Evolutionary conservation across 2,888 invertebrate species (phyloP).

Genomic region (Theristus sp.): DNA sequence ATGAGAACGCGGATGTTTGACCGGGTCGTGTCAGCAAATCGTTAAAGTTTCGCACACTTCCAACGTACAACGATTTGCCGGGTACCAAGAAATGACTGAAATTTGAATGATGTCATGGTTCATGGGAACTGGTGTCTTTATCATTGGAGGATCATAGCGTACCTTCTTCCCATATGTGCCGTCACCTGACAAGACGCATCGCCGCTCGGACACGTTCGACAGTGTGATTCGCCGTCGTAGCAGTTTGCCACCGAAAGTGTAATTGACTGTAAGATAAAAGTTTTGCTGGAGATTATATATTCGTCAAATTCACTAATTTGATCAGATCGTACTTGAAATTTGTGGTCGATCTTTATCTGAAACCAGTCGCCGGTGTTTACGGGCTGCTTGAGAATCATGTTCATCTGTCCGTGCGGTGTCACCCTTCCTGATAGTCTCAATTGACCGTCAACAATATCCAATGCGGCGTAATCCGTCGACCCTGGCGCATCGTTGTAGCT

Average conservation of each 20-base stretch:
- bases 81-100: constrained; percentile 68
- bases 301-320: neutral
- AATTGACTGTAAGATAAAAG: constrained; percentile 4
- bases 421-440: constrained; percentile 58
- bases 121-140: neutral
- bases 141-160: too few species aligned
- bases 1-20: constrained; percentile 73
- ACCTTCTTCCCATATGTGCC: constrained; percentile 3
- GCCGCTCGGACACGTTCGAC: constrained; percentile 2
- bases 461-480: constrained; percentile 67
- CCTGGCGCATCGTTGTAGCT: constrained; percentile 66
- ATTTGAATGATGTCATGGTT: constrained; percentile 29
- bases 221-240: neutral
- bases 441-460: constrained; percentile 64
- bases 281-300: neutral
- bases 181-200: constrained; percentile 1
- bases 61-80: constrained; percentile 62
- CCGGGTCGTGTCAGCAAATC: constrained; percentile 69
- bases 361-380: neutral
- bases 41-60: constrained; percentile 63
- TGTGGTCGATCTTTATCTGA: constrained; percentile 44
- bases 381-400: neutral
- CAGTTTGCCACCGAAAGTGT: constrained; percentile 5
- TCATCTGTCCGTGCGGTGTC: constrained; percentile 59
- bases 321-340: constrained; percentile 20